Evolutionary conservation across 92 coral and sea anemone genomes (phyloP).

Genomic region (Zoanthus gigantus): DNA sequence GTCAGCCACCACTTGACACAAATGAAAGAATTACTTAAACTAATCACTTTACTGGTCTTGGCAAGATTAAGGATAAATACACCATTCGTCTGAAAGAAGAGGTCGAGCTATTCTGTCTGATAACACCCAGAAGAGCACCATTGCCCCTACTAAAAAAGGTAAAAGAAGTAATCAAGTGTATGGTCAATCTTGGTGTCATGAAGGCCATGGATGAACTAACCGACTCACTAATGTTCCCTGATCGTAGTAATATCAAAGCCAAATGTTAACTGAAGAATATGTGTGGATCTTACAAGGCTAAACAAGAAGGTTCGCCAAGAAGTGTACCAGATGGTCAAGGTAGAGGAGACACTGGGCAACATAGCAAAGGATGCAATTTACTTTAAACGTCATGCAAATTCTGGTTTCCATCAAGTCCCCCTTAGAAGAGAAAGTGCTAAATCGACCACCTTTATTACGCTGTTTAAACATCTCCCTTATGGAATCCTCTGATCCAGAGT

Average conservation of each 20-base stretch:
- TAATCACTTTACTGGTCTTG: constrained; percentile 59
- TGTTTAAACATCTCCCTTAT: too few species aligned
- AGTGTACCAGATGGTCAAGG: constrained; percentile 55
- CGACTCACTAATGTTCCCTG: too few species aligned
- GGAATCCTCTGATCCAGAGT: too few species aligned
- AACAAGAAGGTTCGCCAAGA: constrained; percentile 47
- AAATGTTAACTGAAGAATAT: too few species aligned
- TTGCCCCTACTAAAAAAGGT: constrained; percentile 50
- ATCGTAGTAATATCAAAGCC: too few species aligned
- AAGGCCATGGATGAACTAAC: constrained; percentile 56
- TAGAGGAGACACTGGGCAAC: constrained; percentile 69
- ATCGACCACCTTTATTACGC: constrained; percentile 62
- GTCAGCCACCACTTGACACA: constrained; percentile 2
- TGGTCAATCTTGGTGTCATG: constrained; percentile 47
- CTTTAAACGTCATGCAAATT: neutral
- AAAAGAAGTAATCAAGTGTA: constrained; percentile 48
- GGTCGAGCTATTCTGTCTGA: constrained; percentile 56
- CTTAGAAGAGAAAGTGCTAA: constrained; percentile 49
- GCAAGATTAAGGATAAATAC: constrained; percentile 55
- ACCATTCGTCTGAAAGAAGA: constrained; percentile 55
- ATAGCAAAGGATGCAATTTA: constrained; percentile 41
- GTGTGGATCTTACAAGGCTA: constrained; percentile 42
- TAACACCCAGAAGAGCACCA: constrained; percentile 58
- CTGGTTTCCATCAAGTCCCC: constrained; percentile 68
- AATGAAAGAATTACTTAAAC: constrained; percentile 60